Evolutionary conservation across 2,797 vertebrate genomes (phyloP).

Genomic region (Anguilla pacifica): DNA sequence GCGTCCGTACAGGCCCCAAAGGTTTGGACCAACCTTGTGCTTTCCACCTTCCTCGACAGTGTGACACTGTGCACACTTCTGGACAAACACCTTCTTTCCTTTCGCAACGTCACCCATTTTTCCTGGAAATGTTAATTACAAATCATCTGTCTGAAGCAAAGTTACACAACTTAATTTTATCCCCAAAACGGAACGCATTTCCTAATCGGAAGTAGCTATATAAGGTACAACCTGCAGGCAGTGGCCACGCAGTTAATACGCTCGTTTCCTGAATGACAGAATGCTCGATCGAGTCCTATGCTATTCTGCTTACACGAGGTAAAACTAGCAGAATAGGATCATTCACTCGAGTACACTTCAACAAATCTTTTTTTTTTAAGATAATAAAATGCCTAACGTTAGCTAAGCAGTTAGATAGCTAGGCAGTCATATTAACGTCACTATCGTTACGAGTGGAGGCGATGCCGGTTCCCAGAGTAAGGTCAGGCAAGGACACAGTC

Average conservation of each 20-base stretch:
- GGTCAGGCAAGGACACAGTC: not conserved
- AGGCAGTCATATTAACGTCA: not conserved
- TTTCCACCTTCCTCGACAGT: conserved; percentile 78
- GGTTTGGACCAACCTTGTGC: conserved; percentile 79
- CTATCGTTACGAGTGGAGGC: not conserved
- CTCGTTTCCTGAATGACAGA: not conserved
- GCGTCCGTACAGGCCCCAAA: conserved; percentile 77
- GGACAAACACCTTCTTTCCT: conserved; percentile 79
- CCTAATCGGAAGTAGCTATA: not conserved
- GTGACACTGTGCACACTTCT: conserved; percentile 82
- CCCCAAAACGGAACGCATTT: not conserved
- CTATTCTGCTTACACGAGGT: not conserved
- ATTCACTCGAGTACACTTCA: not conserved
- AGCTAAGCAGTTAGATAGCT: not conserved
- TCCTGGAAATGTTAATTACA: conserved; percentile 28
- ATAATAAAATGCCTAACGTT: not conserved
- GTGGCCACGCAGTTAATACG: not conserved
- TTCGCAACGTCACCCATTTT: conserved; percentile 75
- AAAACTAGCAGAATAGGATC: not conserved
- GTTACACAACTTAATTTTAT: not conserved
- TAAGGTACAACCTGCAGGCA: not conserved
- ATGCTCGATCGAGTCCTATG: not conserved
- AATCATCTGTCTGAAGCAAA: not conserved
- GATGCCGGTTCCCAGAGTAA: not conserved
- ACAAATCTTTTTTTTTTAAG: not conserved